A percentile compares a stretch with the other conserved stretches of the same genome.
Conservation (phyloP, 2,888 invertebrate genomes). For the Diarsia brunnea region DNA sequence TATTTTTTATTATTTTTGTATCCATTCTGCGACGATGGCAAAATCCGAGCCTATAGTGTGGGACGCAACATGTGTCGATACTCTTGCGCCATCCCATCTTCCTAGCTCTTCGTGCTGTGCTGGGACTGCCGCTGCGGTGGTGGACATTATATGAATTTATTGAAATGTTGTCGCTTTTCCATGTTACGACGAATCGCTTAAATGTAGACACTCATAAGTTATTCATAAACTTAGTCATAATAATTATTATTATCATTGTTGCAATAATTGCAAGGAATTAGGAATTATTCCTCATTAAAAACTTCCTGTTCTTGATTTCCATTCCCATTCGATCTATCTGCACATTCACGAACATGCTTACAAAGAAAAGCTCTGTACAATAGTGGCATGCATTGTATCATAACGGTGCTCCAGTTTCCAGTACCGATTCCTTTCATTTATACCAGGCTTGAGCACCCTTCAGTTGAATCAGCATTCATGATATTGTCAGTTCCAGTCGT, state of each 20-base stretch:
- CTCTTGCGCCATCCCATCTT: too few species aligned
- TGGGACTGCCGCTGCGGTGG: too few species aligned
- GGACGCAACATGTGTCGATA: too few species aligned
- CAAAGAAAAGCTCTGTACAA: constrained; percentile 44
- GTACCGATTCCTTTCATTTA: constrained; percentile 50
- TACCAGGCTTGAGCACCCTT: constrained; percentile 24
- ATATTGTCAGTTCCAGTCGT: constrained; percentile 18
- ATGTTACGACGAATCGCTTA: neutral
- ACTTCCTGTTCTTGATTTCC: constrained; percentile 2
- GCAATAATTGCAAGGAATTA: too few species aligned
- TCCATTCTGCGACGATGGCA: neutral
- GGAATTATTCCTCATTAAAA: constrained; percentile 34
- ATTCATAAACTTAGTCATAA: too few species aligned
- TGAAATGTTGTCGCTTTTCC: too few species aligned
- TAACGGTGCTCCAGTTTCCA: constrained; percentile 42
- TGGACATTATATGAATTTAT: too few species aligned
- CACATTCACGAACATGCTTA: constrained; percentile 18
- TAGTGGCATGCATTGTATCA: constrained; percentile 45
- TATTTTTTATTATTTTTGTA: neutral
- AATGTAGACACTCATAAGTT: neutral
- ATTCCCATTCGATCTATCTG: constrained; percentile 12
- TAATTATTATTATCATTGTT: neutral
- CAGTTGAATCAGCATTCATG: constrained; percentile 36
- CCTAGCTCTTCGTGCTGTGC: too few species aligned
- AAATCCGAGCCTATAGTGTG: too few species aligned